Base-by-base conservation (phyloP, 2,888 invertebrate genomes). In the Chloromyia formosa region DNA sequence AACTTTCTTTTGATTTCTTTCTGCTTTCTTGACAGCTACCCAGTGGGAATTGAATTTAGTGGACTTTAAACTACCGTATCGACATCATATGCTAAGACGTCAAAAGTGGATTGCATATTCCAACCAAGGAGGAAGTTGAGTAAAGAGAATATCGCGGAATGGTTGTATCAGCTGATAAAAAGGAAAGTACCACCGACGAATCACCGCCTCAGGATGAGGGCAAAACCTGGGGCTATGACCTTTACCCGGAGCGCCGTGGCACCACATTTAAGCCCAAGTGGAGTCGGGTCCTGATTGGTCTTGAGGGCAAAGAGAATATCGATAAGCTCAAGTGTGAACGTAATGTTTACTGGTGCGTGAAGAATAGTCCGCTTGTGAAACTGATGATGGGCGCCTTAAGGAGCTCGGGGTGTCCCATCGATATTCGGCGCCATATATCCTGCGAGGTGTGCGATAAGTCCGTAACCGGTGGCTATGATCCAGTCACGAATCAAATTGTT, bases 381-480 rank as follows among this genome's bases (percentile, higher is more conserved):
- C 84, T 95, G 20, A 92, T 96, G 93, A 88, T 95, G 88, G 91
- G 90, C 72, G 96, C 96, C 14, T 85, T 96, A 10, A 93, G 91
- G 82, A 84, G 83, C 42, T 84, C 84, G 0, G 84, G 84, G 1
- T 85, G 95, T 84, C 89, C 92, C 40, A 86, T 97, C 75, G 94
- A 97, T 82, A 88, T 96, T 27, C 86, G 93, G 56, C 89, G 97
- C 75, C 97, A 98, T 82, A 91, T 97, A 78, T 92, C 94, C 0
- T 98, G 97, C 87, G 98, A 98, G 87, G 90, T 92, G 20, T 98
- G 98, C 86, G 91, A 92, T 81, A 85, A 88, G 12, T 87, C 89
- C 9, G 94, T 97, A 0, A 95, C 92, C 80, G 97, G 97, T 27
- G 97, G 97, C 16, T 98, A 94, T 85, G 84, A 85, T 77, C 84